These are phyloP conservation scores for Eretmochelys imbricata DNA, from an alignment of 2,113 vertebrate genomes.

Conservation along the genomic window DNA sequence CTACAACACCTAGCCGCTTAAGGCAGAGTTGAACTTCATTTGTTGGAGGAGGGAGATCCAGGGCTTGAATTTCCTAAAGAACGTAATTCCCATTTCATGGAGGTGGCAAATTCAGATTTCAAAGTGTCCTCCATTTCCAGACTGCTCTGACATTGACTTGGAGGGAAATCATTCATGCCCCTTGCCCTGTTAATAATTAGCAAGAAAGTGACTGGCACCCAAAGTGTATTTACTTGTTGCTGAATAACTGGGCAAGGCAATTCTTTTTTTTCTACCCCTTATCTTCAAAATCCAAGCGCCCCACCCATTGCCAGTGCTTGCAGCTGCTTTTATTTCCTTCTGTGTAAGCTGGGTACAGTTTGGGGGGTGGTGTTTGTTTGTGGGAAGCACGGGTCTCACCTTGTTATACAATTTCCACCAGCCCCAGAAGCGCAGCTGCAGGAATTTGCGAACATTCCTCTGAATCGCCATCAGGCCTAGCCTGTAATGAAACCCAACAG, in stretches of 20 bases:
- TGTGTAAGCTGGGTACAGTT: not conserved
- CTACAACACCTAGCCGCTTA: not conserved
- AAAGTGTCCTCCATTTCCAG: constrained; percentile 3
- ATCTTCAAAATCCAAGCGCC: constrained; percentile 47
- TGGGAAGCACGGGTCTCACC: constrained; percentile 32
- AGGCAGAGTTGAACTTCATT: not conserved
- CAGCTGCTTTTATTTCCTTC: constrained; percentile 38
- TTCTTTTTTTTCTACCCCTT: constrained; percentile 3
- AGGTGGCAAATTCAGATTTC: constrained; percentile 24
- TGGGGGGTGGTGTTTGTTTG: not conserved
- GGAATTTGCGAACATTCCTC: constrained; percentile 56
- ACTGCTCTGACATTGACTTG: constrained; percentile 24
- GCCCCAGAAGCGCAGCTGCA: constrained; percentile 49
- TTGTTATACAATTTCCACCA: constrained; percentile 63
- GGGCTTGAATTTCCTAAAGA: constrained; percentile 2
- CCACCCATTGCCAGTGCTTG: constrained; percentile 13
- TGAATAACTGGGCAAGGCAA: not conserved
- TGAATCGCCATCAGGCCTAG: constrained; percentile 45
- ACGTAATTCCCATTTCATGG: not conserved
- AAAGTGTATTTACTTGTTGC: not conserved
- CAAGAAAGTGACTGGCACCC: constrained; percentile 6
- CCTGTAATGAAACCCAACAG: not conserved
- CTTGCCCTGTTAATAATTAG: constrained; percentile 50
- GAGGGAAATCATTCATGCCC: constrained; percentile 22
- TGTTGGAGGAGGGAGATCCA: constrained; percentile 11